A percentile compares a stretch with the other conserved stretches of the same genome.
Evolutionary conservation across 2,113 vertebrate genomes (phyloP).

Genomic region (Ovis aries): DNA sequence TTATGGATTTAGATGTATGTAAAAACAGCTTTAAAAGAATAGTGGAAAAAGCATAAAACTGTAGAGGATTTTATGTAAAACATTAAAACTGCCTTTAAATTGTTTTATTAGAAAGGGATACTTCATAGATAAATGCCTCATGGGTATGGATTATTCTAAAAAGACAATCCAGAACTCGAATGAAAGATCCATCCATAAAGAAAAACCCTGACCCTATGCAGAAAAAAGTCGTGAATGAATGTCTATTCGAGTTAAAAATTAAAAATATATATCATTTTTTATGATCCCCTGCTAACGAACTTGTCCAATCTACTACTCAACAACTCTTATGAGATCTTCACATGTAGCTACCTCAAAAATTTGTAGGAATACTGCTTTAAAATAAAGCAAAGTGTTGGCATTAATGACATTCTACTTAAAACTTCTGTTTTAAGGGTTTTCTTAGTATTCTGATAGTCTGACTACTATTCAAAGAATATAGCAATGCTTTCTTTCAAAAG

Average conservation of each 20-base stretch:
- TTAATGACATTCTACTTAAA: slow-evolving; percentile 20
- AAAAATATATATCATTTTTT: not conserved
- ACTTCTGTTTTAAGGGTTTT: not conserved
- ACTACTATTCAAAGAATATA: not conserved
- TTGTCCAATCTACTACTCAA: slow-evolving; percentile 10
- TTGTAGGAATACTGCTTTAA: not conserved
- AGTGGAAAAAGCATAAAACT: not conserved
- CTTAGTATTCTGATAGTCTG: not conserved
- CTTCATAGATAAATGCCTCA: not conserved
- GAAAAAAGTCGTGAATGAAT: not conserved
- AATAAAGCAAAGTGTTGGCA: not conserved
- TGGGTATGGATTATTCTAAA: not conserved
- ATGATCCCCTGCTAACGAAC: not conserved
- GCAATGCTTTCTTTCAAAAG: not conserved
- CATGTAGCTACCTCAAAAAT: not conserved
- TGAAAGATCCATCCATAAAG: not conserved
- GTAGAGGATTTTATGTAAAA: not conserved
- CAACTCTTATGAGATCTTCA: not conserved
- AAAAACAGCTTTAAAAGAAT: slow-evolving; percentile 2
- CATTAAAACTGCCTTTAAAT: not conserved
- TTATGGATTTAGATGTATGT: not conserved
- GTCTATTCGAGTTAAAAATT: not conserved
- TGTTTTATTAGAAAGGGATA: not conserved
- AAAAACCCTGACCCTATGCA: not conserved
- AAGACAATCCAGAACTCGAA: not conserved